phyloP scores from a whole-genome alignment of 2,888 invertebrate species.

The Abrostola triplasia region DNA sequence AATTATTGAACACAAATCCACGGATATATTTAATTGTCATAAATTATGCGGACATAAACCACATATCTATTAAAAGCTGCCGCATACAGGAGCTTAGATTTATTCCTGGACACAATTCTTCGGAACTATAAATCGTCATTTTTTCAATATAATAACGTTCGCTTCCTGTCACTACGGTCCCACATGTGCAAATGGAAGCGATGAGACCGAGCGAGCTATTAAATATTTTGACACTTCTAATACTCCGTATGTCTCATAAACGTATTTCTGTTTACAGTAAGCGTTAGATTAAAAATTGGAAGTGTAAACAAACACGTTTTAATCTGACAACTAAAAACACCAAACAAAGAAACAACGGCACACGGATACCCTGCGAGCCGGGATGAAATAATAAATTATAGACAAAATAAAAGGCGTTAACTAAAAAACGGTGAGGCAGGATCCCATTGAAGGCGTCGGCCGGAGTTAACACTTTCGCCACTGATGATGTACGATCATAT shows the following conservation, averaged over 20 bases:
- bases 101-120: slow-evolving; percentile 64
- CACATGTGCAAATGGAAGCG: slow-evolving; percentile 63
- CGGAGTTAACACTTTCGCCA: slow-evolving; percentile 83
- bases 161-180: slow-evolving; percentile 36
- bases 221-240: slow-evolving; percentile 60
- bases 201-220: slow-evolving; percentile 48
- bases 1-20: slow-evolving; percentile 35
- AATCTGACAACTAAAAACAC: slow-evolving; percentile 60
- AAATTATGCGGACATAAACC: slow-evolving; percentile 60
- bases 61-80: slow-evolving; percentile 63
- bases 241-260: slow-evolving; percentile 48
- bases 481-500: slow-evolving; percentile 86
- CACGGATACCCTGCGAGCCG: slow-evolving; percentile 58
- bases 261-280: slow-evolving; percentile 59
- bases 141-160: slow-evolving; percentile 58
- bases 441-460: slow-evolving; percentile 74
- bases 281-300: slow-evolving; percentile 53
- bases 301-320: slow-evolving; percentile 58
- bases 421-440: slow-evolving; percentile 69
- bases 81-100: slow-evolving; percentile 56
- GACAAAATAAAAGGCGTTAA: slow-evolving; percentile 73
- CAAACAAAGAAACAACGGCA: slow-evolving; percentile 61
- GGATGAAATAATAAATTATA: slow-evolving; percentile 74
- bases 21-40: slow-evolving; percentile 51
- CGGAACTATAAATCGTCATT: slow-evolving; percentile 66